Evolutionary conservation across 2,888 invertebrate species (phyloP).

Genomic region (Agriopis marginaria): DNA sequence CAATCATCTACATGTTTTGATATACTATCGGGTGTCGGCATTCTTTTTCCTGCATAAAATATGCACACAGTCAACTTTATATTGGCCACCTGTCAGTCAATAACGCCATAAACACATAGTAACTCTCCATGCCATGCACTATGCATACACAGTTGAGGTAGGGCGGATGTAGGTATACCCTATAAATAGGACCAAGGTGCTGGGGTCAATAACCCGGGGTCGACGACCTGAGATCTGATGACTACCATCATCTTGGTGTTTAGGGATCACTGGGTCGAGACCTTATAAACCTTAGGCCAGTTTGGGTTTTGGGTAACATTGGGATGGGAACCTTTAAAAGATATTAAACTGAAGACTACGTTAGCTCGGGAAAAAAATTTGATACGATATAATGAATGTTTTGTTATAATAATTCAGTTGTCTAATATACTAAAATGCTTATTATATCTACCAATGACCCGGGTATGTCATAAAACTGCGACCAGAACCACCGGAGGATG

Average conservation of each 20-base stretch:
- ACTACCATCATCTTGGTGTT: constrained; percentile 42
- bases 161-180: constrained; percentile 60
- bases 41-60: not conserved
- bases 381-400: too few relatives aligned
- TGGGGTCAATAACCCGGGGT: constrained; percentile 47
- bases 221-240: constrained; percentile 44
- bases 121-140: constrained; percentile 42
- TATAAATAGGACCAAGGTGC: constrained; percentile 52
- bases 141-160: constrained; percentile 68
- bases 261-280: constrained; percentile 38
- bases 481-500: too few relatives aligned
- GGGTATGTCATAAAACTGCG: too few relatives aligned
- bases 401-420: too few relatives aligned
- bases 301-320: not conserved
- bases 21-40: not conserved
- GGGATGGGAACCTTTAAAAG: too few relatives aligned
- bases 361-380: too few relatives aligned
- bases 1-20: not conserved
- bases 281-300: constrained; percentile 10
- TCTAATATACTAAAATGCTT: too few relatives aligned
- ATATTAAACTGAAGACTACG: too few relatives aligned
- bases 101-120: constrained; percentile 17
- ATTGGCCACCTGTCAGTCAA: constrained; percentile 27
- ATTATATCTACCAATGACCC: too few relatives aligned
- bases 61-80: constrained; percentile 4